Evolutionary conservation across 1,140 invertebrate species (phyloP).

Genomic region (Drosophila kikkawai): DNA sequence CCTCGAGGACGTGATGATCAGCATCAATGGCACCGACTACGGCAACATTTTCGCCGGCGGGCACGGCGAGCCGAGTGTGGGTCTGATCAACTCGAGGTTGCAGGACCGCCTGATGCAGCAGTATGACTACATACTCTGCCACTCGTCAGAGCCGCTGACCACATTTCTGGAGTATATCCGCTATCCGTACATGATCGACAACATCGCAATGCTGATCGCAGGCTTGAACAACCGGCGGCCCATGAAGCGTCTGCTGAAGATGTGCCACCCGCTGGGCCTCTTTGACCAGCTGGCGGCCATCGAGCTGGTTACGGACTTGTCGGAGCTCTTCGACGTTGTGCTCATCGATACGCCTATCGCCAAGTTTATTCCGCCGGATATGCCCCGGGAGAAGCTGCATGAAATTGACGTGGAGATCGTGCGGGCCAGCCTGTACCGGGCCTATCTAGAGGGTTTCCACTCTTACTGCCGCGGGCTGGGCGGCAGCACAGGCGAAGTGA

Average conservation of each 20-base stretch:
- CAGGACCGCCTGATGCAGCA: constrained; percentile 98
- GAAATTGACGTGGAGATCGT: constrained; percentile 99
- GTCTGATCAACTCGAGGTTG: constrained; percentile 98
- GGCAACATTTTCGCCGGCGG: constrained; percentile 96
- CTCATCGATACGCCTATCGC: constrained; percentile 99
- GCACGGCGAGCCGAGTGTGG: constrained; percentile 98
- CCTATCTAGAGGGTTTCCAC: constrained; percentile 99
- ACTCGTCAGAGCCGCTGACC: constrained; percentile 97
- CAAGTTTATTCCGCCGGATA: constrained; percentile 99
- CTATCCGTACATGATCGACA: constrained; percentile 99
- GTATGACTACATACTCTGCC: constrained; percentile 98
- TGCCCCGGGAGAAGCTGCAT: constrained; percentile 98
- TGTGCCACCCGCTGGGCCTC: constrained; percentile 99
- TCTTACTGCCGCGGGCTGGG: constrained; percentile 97
- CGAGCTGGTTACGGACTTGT: constrained; percentile 98
- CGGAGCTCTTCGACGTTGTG: constrained; percentile 99
- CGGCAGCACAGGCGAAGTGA: constrained; percentile 98
- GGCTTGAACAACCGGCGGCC: constrained; percentile 99
- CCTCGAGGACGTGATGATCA: constrained; percentile 98
- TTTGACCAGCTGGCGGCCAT: constrained; percentile 99
- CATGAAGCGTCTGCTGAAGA: constrained; percentile 98
- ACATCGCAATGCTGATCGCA: constrained; percentile 99
- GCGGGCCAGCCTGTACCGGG: constrained; percentile 98
- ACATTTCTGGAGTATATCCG: constrained; percentile 99
- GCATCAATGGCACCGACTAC: constrained; percentile 99